phyloP scores from a whole-genome alignment of 2,888 invertebrate species.

The Mesorhabditis spiculigera region DNA sequence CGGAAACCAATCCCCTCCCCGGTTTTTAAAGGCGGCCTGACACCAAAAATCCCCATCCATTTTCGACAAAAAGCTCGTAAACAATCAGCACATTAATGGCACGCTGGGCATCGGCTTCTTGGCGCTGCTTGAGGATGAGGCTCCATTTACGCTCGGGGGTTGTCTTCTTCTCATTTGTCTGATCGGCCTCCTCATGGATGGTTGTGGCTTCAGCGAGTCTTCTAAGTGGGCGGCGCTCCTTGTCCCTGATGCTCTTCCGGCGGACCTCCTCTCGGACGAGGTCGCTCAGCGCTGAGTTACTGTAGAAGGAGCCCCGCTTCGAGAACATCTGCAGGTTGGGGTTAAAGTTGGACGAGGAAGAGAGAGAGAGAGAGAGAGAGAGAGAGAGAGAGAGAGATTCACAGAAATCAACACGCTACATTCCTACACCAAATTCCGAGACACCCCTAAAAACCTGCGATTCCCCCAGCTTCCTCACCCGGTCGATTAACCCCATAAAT shows the following conservation, averaged over 20 bases:
- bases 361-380: background rate
- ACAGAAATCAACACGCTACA: too few relatives aligned
- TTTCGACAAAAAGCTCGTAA: background rate
- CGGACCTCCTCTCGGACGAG: background rate
- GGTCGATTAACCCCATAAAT: too few relatives aligned
- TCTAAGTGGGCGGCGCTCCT: background rate
- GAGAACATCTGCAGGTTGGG: background rate
- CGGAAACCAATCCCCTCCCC: too few relatives aligned
- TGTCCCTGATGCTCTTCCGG: background rate
- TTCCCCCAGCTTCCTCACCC: too few relatives aligned
- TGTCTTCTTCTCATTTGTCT: background rate
- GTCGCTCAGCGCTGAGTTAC: background rate
- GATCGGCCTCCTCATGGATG: background rate
- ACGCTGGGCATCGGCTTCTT: background rate
- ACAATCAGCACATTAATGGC: background rate
- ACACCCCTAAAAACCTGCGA: too few relatives aligned
- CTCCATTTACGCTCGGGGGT: background rate
- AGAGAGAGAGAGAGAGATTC: background rate
- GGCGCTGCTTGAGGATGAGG: background rate
- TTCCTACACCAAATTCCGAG: too few relatives aligned
- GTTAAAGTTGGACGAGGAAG: background rate
- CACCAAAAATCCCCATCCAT: background rate
- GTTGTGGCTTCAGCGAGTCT: background rate
- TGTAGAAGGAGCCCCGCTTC: slow-evolving; percentile 3
- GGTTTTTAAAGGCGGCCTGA: background rate